These are phyloP conservation scores for Artemisiospiza belli DNA, from an alignment of 2,113 vertebrate genomes.

Conservation along the genomic window DNA sequence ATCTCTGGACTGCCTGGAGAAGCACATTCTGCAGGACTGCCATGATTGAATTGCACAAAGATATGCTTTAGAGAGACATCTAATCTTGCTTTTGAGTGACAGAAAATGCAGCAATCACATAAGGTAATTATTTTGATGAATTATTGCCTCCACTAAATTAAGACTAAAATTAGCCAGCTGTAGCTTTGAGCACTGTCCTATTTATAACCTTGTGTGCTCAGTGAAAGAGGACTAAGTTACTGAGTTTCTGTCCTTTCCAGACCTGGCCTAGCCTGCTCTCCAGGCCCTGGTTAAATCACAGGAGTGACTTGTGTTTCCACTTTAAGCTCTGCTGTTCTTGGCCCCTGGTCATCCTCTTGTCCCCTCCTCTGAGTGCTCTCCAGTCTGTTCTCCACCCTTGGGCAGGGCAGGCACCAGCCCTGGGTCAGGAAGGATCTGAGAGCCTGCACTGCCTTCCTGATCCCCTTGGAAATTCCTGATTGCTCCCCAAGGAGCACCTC, in stretches of 20 bases:
- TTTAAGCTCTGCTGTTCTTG: not conserved
- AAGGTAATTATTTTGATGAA: not conserved
- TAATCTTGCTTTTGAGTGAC: not conserved
- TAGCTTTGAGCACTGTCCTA: not conserved
- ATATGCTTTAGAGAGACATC: not conserved
- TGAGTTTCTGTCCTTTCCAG: not conserved
- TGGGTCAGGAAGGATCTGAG: not conserved
- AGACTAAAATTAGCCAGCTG: not conserved
- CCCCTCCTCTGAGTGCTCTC: not conserved
- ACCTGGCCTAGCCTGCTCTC: not conserved
- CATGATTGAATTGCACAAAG: not conserved
- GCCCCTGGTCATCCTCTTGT: not conserved
- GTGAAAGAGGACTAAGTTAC: not conserved
- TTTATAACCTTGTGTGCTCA: not conserved
- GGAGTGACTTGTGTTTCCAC: not conserved
- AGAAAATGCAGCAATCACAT: not conserved
- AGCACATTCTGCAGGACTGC: not conserved
- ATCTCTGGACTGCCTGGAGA: not conserved
- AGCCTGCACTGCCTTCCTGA: not conserved
- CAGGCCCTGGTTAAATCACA: not conserved
- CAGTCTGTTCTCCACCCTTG: rapidly evolving
- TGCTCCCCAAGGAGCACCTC: not conserved
- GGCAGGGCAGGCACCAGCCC: not conserved
- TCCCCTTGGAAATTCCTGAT: not conserved
- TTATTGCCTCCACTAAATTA: not conserved